These are phyloP conservation scores for Platyrinchus mystaceus DNA, from an alignment of 2,797 vertebrate genomes.

Conservation along the genomic window DNA sequence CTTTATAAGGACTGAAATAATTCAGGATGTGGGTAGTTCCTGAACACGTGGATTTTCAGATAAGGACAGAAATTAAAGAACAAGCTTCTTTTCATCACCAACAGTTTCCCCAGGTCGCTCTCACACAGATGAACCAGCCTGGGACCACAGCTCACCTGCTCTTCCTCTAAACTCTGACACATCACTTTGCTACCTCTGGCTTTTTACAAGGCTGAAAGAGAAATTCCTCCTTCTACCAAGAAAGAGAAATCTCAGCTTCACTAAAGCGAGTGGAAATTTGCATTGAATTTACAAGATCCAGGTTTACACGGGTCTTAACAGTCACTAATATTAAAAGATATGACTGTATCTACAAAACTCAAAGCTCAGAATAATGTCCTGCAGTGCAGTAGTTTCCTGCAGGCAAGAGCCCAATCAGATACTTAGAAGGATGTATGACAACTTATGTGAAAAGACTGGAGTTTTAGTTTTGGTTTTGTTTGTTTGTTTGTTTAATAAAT, in stretches of 20 bases:
- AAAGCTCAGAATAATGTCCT: not conserved
- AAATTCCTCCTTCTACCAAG: not conserved
- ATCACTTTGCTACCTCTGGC: not conserved
- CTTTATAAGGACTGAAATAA: not conserved
- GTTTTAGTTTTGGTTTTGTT: not conserved
- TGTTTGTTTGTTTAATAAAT: not conserved
- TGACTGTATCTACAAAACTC: not conserved
- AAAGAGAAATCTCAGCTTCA: not conserved
- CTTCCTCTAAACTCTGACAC: not conserved
- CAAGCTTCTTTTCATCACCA: fast-evolving
- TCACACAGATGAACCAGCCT: not conserved
- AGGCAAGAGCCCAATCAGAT: not conserved
- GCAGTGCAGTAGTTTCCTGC: not conserved
- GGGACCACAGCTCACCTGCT: not conserved
- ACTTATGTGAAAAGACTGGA: not conserved
- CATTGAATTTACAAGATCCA: not conserved
- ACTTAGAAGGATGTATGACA: not conserved
- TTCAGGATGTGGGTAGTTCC: not conserved
- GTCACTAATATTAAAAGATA: not conserved
- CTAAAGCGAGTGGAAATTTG: not conserved
- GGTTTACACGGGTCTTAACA: not conserved
- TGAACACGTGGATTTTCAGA: not conserved
- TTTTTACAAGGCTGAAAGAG: not conserved
- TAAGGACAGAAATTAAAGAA: not conserved
- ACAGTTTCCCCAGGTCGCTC: not conserved